Base-by-base conservation (phyloP, 1,140 invertebrate species). In the Aleiodes sp. region DNA sequence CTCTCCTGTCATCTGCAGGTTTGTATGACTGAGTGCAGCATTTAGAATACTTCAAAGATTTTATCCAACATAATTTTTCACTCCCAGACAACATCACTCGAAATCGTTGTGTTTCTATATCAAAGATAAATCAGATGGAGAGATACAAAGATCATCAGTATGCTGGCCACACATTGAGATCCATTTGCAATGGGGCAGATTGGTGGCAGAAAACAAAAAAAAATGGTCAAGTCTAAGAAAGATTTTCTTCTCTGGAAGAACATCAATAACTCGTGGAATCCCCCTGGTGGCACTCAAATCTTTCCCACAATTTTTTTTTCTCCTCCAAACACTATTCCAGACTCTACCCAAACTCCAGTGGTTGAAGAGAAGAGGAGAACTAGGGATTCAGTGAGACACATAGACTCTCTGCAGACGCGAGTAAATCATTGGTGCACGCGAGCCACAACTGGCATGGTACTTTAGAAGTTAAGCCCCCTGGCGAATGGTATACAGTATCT, bases 361-460 rank as follows among this genome's bases (percentile, higher is more conserved):
- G 16, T 8, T 33, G 46, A 52, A 24, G 21, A 26, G 28, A 26
- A 24, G 4, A 10, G 21, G 19, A 59, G 12, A 14, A 33, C 31
- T 7, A 33, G 9, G n/a, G 26, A 59, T 31, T 59, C n/a, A n/a
- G 56, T 31, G 12, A 59, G 8, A 59, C 12, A n/a, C 28, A 26
- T 4, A 26, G 26, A 29, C n/a, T 59, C n/a, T 59, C n/a, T n/a
- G 62, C 68, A 74, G 73, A 70, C 65, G 73, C 68, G 65, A 80
- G 79, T 80, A 82, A 82, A 81, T 82, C 80, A 82, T 76, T 65
- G 69, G 57, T 78, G 76, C 78, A 79, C 73, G 77, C 74, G 76
- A 79, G 73, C 70, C 67, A 74, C 75, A 77, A 19, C 24, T 12
- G 24, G 52, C 7, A 19, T 16, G 73, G 80, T 80, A 82, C 77